These are phyloP conservation scores for Philantomba maxwellii DNA, from an alignment of 2,113 vertebrate species.

Conservation along the genomic window DNA sequence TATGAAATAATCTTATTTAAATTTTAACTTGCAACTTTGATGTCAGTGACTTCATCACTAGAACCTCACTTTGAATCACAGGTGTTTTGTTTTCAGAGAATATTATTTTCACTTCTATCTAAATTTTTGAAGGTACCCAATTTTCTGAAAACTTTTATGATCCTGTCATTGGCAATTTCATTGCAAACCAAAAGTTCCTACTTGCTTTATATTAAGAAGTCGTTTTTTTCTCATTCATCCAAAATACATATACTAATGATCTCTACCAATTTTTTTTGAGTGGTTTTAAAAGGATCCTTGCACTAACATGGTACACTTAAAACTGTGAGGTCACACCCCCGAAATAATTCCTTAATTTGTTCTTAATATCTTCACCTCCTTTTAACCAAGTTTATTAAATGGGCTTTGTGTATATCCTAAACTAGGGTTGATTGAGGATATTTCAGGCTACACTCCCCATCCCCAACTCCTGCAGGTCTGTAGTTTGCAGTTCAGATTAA, in stretches of 20 bases:
- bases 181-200: neutral
- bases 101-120: conserved; percentile 11
- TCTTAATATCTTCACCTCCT: neutral
- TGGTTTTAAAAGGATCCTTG: neutral
- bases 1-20: neutral
- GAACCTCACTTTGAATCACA: neutral
- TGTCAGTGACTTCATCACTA: neutral
- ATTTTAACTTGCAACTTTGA: neutral
- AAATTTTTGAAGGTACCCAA: neutral
- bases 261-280: neutral
- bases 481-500: neutral
- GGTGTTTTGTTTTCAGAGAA: neutral
- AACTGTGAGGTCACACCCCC: neutral
- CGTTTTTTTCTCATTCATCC: neutral
- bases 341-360: neutral
- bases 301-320: neutral
- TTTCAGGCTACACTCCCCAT: neutral
- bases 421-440: neutral
- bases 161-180: neutral
- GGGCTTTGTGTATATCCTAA: neutral
- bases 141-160: neutral
- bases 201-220: neutral
- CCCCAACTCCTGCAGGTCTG: neutral
- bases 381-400: neutral
- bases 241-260: neutral